These are phyloP conservation scores for Antheraea yamamai DNA, from an alignment of 2,888 invertebrate species.

Conservation along the genomic window DNA sequence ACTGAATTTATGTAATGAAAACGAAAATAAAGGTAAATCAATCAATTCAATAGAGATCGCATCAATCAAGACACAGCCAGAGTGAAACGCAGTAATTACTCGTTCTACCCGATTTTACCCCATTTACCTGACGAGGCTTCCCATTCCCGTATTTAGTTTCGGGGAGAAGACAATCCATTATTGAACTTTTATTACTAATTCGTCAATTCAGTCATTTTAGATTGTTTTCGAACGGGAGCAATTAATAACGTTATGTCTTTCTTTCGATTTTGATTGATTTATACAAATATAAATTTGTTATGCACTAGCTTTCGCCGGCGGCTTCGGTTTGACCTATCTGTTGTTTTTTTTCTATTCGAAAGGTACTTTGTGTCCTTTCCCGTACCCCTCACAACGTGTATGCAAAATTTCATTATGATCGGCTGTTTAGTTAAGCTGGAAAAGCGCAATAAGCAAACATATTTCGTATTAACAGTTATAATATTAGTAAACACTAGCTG, in stretches of 20 bases:
- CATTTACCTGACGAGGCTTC: not conserved
- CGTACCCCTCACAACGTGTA: too few relatives aligned
- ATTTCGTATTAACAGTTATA: too few relatives aligned
- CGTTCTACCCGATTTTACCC: constrained; percentile 3
- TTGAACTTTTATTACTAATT: constrained; percentile 13
- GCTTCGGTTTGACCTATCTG: too few relatives aligned
- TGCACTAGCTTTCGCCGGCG: too few relatives aligned
- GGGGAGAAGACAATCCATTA: not conserved
- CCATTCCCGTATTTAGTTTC: not conserved
- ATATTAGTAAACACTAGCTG: too few relatives aligned
- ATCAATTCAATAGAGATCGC: constrained; percentile 21
- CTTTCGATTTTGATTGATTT: not conserved
- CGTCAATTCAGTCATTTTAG: constrained; percentile 3
- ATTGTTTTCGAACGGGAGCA: constrained; percentile 1
- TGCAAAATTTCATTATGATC: too few relatives aligned
- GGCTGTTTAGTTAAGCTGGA: too few relatives aligned
- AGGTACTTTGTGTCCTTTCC: too few relatives aligned
- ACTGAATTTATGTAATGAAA: not conserved
- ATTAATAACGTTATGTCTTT: not conserved
- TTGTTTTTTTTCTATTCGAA: too few relatives aligned
- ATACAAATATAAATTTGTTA: not conserved
- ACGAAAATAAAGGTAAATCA: constrained; percentile 21
- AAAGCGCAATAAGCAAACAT: too few relatives aligned
- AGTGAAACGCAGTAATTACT: constrained; percentile 1
- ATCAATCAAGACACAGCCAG: constrained; percentile 22